Evolutionary conservation across 2,888 invertebrate species (phyloP), one percentile per base, ranked within the genome.

Genomic region (Microplitis deprimator): DNA sequence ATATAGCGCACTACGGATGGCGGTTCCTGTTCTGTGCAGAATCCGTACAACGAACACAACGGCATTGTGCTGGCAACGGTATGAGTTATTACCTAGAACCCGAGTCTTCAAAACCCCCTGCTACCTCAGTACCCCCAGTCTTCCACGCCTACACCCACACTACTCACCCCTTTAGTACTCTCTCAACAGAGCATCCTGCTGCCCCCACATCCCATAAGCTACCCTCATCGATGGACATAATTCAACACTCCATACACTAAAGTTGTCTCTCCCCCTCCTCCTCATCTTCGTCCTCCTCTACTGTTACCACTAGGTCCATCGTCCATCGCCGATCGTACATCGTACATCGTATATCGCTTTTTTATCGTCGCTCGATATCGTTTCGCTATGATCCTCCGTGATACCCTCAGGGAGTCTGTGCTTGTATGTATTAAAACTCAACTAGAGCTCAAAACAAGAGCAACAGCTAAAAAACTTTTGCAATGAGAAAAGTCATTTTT

Each of bases 1-100:
- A 76, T 7, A 70, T n/a, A 40, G 59, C 69, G 20, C n/a, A 41
- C 50, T 70, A 75, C 76, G 78, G 77, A 77, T 68, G 70, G 76
- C 70, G 76, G 79, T 81, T 82, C 82, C 87, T 87, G 88, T 85
- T 88, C 86, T 82, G 84, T 83, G 84, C 86, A 89, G 88, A 87
- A 88, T 87, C 87, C 85, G 84, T 85, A 87, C 85, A 84, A 85
- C 85, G 85, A 86, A 83, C 85, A 87, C 87, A 88, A 87, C 87
- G 87, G 87, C 86, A 88, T 88, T 88, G 88, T 88, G 87, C 84
- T 83, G 84, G 85, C 84, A 84, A 84, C 84, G 81, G 82, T 83
- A 86, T 88, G 87, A 88, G 86, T 88, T 88, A 88, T 88, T 87
- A 86, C 86, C 85, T 85, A 84, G 85, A 50, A 29, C 65, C 73